Evolutionary conservation across 2,888 invertebrate genomes (phyloP).

Genomic region (Fissipunctia ypsillon): DNA sequence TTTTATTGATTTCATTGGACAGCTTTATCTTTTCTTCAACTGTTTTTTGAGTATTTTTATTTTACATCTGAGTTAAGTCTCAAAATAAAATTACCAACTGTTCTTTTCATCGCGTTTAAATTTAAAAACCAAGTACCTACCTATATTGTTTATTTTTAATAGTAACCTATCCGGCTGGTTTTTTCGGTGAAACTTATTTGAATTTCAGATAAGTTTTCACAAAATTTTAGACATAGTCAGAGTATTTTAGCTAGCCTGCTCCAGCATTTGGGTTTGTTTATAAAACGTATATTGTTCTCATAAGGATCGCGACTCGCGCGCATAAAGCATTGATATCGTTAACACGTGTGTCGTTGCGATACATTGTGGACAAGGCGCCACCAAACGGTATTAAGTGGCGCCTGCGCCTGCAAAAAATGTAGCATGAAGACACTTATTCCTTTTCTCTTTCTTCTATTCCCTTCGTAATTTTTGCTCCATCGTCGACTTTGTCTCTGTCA

Average conservation of each 20-base stretch:
- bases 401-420: neutral
- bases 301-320: slow-evolving; percentile 63
- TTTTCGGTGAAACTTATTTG: neutral
- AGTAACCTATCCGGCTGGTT: neutral
- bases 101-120: neutral
- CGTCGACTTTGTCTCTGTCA: too few species aligned
- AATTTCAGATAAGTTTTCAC: neutral
- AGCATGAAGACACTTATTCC: neutral
- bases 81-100: neutral
- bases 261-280: slow-evolving; percentile 67
- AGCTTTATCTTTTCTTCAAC: slow-evolving; percentile 41
- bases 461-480: neutral
- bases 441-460: neutral
- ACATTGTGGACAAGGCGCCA: slow-evolving; percentile 49
- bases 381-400: neutral
- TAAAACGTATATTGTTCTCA: slow-evolving; percentile 73
- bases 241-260: slow-evolving; percentile 21
- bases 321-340: slow-evolving; percentile 62
- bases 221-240: neutral
- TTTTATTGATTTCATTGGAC: slow-evolving; percentile 23
- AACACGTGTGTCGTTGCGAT: slow-evolving; percentile 66
- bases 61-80: neutral
- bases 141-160: neutral
- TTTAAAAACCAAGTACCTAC: neutral
- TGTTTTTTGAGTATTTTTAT: slow-evolving; percentile 16